Evolutionary conservation across 2,797 vertebrate species (phyloP), one percentile per base, ranked within the genome.

Genomic region (Lagorchestes hirsutus): DNA sequence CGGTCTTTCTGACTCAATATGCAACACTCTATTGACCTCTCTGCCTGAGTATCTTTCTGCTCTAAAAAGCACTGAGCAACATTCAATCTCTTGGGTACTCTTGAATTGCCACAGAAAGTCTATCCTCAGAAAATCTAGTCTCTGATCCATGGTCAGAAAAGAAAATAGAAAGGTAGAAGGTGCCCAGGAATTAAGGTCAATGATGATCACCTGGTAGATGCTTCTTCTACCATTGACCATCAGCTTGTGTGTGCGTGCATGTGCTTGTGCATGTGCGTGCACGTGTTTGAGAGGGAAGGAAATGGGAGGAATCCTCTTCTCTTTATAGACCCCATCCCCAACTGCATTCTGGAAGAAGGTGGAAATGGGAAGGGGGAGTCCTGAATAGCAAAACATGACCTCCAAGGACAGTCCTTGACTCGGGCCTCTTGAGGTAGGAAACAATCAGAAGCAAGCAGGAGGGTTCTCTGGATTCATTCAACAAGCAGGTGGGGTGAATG

Each of bases 361-460:
- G 59, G 13, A 67, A 67, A 67, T 18, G n/a, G n/a, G 34, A 74
- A 74, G 6, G n/a, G 67, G 67, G 6, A 74, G 93, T 27, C 90
- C 93, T 91, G 94, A 96, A 92, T 94, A 55, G 93, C 92, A 91
- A 90, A 96, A 58, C 0, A 0, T 90, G 93, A 93, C 94, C 87
- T 93, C 91, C 94, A 55, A 55, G 94, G 93, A 67, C 94, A 92
- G 95, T 93, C 87, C 93, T 93, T 93, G 90, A 87, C 57, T 29
- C 2, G 12, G 90, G 67, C 56, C 62, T n/a, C 62, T n/a, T n/a
- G 62, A 34, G 62, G 62, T 6, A 1, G 62, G 62, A n/a, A n/a
- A 13, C 14, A n/a, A 67, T 22, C 16, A 40, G n/a, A 40, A 40
- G 4, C 62, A 62, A 16, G 16, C 2, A n/a, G 1, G 29, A 16